A percentile compares a stretch with the other conserved stretches of the same genome.
phyloP scores from a whole-genome alignment of 2,888 invertebrate genomes.

The Drosophila prolongata region DNA sequence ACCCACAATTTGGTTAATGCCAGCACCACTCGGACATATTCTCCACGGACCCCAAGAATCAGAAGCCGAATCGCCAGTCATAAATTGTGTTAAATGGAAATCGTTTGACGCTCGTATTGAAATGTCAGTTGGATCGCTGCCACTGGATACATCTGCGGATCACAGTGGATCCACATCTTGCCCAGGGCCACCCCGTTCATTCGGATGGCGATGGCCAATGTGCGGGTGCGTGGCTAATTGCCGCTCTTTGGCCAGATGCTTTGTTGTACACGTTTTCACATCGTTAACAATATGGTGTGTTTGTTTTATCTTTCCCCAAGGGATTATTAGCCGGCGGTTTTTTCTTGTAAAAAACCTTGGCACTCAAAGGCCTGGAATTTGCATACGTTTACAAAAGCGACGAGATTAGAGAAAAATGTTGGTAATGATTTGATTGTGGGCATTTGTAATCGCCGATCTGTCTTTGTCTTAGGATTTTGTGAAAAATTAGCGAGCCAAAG shows the following conservation, averaged over 20 bases:
- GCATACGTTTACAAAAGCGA: conserved; percentile 58
- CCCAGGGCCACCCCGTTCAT: conserved; percentile 34
- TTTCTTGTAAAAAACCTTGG: conserved; percentile 70
- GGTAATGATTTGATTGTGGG: conserved; percentile 61
- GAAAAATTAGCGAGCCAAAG: conserved; percentile 26
- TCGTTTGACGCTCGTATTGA: conserved; percentile 63
- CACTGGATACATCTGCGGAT: conserved; percentile 2
- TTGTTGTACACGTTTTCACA: conserved; percentile 70
- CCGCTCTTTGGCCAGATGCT: conserved; percentile 56
- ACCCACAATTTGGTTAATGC: conserved; percentile 40
- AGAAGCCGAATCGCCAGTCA: conserved; percentile 45
- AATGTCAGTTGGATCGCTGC: conserved; percentile 58
- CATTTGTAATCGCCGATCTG: conserved; percentile 29
- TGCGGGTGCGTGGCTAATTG: conserved; percentile 76
- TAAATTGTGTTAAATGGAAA: conserved; percentile 66
- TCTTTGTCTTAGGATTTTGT: conserved; percentile 24
- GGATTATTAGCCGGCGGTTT: conserved; percentile 29
- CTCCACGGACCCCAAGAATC: conserved; percentile 35
- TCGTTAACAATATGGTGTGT: conserved; percentile 62
- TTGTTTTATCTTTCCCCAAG: conserved; percentile 30
- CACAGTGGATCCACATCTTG: conserved; percentile 8
- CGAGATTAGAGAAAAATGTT: conserved; percentile 45
- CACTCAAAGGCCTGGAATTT: conserved; percentile 67
- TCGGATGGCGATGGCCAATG: conserved; percentile 17
- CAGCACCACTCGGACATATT: conserved; percentile 22